Evolutionary conservation across 2,113 vertebrate genomes (phyloP).

Genomic region (Desmodus rotundus): DNA sequence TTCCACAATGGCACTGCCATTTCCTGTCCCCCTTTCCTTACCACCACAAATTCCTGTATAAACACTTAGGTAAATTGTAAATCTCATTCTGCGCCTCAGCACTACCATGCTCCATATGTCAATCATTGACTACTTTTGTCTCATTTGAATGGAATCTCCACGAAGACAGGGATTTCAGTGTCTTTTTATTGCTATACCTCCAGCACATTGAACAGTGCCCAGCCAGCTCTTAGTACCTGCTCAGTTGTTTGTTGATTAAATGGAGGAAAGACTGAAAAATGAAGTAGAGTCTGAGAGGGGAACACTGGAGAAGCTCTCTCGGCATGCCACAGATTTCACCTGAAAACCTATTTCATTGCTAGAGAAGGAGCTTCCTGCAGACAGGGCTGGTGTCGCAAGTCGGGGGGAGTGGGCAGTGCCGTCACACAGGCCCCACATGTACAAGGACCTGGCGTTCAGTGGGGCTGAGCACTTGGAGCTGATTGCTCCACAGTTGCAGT

Average conservation of each 20-base stretch:
- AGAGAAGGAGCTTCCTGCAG: not conserved
- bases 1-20: not conserved
- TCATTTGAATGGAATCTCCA: not conserved
- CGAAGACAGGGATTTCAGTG: not conserved
- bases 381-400: not conserved
- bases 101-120: fast-evolving
- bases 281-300: not conserved
- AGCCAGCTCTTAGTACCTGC: not conserved
- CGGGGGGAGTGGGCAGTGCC: fast-evolving
- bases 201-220: not conserved
- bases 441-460: not conserved
- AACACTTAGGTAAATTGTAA: too few species aligned
- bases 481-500: not conserved
- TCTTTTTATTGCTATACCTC: not conserved
- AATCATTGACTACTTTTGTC: not conserved
- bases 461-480: not conserved
- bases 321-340: not conserved
- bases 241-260: not conserved
- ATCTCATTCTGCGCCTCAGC: not conserved
- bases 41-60: too few species aligned
- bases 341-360: not conserved
- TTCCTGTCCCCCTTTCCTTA: too few species aligned
- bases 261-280: not conserved
- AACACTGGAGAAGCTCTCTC: not conserved
- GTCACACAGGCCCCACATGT: fast-evolving